These are phyloP conservation scores for Harpegnathos saltator DNA, from an alignment of 1,140 invertebrate genomes.

Conservation along the genomic window DNA sequence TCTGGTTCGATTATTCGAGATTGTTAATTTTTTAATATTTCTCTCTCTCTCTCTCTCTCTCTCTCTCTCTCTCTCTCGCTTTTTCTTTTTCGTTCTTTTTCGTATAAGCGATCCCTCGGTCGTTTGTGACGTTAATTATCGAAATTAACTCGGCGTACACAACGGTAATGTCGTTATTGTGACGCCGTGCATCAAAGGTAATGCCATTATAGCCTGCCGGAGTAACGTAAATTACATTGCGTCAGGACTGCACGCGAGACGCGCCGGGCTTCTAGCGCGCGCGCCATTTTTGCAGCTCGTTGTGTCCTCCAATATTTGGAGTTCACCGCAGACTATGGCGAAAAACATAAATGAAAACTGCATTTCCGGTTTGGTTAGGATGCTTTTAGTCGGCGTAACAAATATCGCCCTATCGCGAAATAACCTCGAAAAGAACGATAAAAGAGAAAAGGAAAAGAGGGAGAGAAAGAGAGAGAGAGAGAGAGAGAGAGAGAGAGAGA, in stretches of 20 bases:
- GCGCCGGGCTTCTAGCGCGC: neutral
- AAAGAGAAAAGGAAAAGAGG: neutral
- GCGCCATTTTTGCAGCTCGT: slow-evolving; percentile 34
- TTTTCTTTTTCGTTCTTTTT: no score
- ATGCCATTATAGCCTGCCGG: neutral
- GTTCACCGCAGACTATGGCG: slow-evolving; percentile 2
- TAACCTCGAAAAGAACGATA: slow-evolving; percentile 4
- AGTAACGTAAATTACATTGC: slow-evolving; percentile 23
- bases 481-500: neutral
- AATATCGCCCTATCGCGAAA: slow-evolving; percentile 48
- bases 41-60: no score
- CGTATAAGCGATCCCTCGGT: no score
- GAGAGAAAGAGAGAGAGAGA: slow-evolving; percentile 9
- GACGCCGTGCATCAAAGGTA: neutral
- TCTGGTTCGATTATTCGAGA: no score
- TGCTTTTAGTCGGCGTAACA: slow-evolving; percentile 46
- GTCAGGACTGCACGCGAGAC: neutral
- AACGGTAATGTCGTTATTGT: no score
- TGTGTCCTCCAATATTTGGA: slow-evolving; percentile 38
- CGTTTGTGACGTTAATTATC: no score
- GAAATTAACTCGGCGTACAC: no score
- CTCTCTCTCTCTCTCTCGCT: no score
- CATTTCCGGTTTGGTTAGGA: slow-evolving; percentile 46
- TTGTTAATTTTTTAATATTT: no score
- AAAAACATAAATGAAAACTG: slow-evolving; percentile 52